Base-by-base conservation (phyloP, 2,888 invertebrate species). In the Pristionchus maxplancki region DNA sequence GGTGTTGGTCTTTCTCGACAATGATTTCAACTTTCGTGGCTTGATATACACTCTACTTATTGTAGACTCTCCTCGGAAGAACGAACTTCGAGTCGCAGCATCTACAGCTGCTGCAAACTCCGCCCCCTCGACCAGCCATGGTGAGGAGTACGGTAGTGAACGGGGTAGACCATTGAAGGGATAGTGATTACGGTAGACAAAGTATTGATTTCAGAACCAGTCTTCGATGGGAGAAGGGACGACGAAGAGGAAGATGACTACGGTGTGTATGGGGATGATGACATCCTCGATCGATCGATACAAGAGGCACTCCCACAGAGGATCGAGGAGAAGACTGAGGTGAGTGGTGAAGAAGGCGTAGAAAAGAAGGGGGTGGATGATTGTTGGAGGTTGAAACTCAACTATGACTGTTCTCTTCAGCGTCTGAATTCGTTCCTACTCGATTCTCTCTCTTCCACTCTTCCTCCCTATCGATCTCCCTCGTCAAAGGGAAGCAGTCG, bases 161-260 rank as follows among this genome's bases (percentile, higher is more conserved):
- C n/a, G 11, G 34, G 11, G 34, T 58, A 53, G 53, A 34, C 37
- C 31, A 31, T 2, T 28, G 37, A 48, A 31, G 64, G 31, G 28
- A 11, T 8, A 1, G 71, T 0, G 71, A 71, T 40, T 40, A 74
- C 71, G 40, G 71, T 40, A 67, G 71, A 28, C 1, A 15, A 74
- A 1, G 4, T 9, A 24, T 74, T 24, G 40, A 74, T 74, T 37
- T 37, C 71, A 78, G 78, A 28, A 8, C 1, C 83, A 20, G 53
- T 0, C 44, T n/a, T 74, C 5, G 24, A 84, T 15, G 85, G 6
- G 44, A 62, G 34, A n/a, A 44, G 17, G 15, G 40, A 64, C 5
- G 85, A 83, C 1, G 82, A 85, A 15, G 85, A 85, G 13, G 85
- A 85, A 17, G 85, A 85, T 40, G 85, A 85, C n/a, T 85, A 85